phyloP scores from a whole-genome alignment of 1,140 invertebrate genomes.

The Dreissena polymorpha region DNA sequence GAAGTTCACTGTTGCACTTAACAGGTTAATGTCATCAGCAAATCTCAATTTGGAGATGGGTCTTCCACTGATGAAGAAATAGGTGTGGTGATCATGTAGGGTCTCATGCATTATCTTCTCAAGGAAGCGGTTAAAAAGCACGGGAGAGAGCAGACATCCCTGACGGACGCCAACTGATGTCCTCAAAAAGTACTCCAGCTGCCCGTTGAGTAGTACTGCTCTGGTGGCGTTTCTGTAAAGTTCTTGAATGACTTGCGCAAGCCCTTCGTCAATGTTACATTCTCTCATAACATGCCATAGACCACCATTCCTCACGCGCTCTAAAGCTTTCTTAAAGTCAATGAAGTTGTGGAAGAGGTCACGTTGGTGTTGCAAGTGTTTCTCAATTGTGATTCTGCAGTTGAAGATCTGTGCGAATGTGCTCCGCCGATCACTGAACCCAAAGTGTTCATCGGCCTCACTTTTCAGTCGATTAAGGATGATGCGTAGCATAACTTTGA shows the following conservation, averaged over 20 bases:
- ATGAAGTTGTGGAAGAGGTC: constrained; percentile 54
- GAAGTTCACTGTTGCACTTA: constrained; percentile 7
- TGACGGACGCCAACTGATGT: constrained; percentile 58
- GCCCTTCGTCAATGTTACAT: constrained; percentile 47
- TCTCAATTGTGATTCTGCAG: constrained; percentile 47
- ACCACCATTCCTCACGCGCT: constrained; percentile 47
- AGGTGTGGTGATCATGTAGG: constrained; percentile 42
- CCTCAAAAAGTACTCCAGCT: constrained; percentile 48
- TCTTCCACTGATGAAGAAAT: constrained; percentile 49
- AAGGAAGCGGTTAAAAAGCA: constrained; percentile 54
- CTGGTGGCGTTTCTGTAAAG: constrained; percentile 53
- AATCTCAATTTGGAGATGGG: constrained; percentile 47
- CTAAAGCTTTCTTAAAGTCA: constrained; percentile 56
- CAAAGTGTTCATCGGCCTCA: background rate
- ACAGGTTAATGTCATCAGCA: constrained; percentile 54
- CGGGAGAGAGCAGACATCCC: constrained; percentile 56
- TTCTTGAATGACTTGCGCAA: constrained; percentile 17
- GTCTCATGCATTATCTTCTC: constrained; percentile 53
- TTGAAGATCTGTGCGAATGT: constrained; percentile 61
- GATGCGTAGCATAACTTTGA: too few relatives aligned
- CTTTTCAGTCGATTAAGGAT: too few relatives aligned
- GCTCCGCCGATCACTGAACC: constrained; percentile 42
- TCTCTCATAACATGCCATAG: constrained; percentile 45
- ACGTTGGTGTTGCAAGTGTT: constrained; percentile 51
- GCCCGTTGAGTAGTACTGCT: constrained; percentile 50